Conservation (phyloP, 2,888 invertebrate species). For the Isoperla grammatica region DNA sequence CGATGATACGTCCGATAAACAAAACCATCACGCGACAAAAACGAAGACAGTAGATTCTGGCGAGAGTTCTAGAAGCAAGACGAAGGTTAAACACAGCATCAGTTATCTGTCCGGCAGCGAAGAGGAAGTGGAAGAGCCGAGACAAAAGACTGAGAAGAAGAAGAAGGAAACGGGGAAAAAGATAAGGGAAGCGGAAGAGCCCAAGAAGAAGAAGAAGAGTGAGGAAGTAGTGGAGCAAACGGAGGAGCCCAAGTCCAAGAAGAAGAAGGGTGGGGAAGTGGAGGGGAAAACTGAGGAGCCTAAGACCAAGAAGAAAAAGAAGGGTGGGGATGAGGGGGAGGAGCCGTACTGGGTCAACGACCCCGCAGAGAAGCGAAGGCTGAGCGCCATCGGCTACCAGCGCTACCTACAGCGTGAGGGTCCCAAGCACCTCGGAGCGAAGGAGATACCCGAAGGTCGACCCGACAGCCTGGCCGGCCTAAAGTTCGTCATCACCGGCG, state of each 20-base stretch:
- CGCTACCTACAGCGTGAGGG: slow-evolving; percentile 72
- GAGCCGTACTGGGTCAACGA: slow-evolving; percentile 12
- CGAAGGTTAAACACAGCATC: not conserved
- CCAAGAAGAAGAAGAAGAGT: slow-evolving; percentile 3
- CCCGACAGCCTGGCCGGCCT: slow-evolving; percentile 64
- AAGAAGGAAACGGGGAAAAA: no score
- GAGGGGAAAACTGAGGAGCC: not conserved
- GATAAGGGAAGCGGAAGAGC: not conserved
- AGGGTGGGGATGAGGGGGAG: no score
- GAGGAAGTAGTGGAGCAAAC: slow-evolving; percentile 11
- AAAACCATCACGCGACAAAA: no score
- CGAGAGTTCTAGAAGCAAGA: slow-evolving; percentile 16
- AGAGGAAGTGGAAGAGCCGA: no score
- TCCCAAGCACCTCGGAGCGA: slow-evolving; percentile 75
- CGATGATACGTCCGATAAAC: no score
- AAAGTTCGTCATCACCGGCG: slow-evolving; percentile 75
- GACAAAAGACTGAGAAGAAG: no score
- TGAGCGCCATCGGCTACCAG: slow-evolving; percentile 62
- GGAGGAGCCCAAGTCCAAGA: not conserved
- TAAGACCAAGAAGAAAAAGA: slow-evolving; percentile 16
- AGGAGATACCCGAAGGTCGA: slow-evolving; percentile 73
- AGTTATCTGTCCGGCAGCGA: no score
- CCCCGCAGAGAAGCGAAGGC: slow-evolving; percentile 53
- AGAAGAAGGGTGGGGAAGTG: slow-evolving; percentile 29
- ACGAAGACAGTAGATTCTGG: not conserved